These are phyloP conservation scores for Mythimna loreyi DNA, from an alignment of 2,888 invertebrate genomes.

Conservation along the genomic window DNA sequence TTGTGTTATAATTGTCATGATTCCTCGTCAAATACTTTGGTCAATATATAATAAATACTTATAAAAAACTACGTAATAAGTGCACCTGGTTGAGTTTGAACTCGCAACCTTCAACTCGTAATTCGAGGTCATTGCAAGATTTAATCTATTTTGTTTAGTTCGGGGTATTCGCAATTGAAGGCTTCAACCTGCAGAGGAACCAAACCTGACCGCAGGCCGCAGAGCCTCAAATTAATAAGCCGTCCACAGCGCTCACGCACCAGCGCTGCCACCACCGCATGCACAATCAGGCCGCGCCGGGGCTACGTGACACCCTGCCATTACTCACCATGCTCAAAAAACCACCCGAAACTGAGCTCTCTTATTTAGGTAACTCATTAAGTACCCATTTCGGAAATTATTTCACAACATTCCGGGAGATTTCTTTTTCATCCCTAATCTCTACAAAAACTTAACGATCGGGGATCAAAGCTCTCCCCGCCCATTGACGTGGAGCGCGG, in stretches of 20 bases:
- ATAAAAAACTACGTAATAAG: neutral
- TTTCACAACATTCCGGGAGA: constrained; percentile 62
- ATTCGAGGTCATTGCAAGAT: too few relatives aligned
- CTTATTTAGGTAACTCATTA: constrained; percentile 17
- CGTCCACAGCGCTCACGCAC: constrained; percentile 1
- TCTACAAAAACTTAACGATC: constrained; percentile 53
- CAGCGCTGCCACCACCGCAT: constrained; percentile 6
- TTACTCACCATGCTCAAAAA: constrained; percentile 47
- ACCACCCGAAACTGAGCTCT: constrained; percentile 3
- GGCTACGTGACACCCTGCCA: constrained; percentile 30
- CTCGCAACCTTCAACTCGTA: too few relatives aligned
- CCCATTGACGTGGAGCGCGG: constrained; percentile 27
- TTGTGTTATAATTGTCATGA: neutral
- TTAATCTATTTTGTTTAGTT: constrained; percentile 2
- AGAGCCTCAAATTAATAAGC: constrained; percentile 1
- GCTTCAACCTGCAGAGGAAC: neutral
- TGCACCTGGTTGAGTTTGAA: neutral
- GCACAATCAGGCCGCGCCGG: constrained; percentile 11
- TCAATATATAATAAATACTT: neutral
- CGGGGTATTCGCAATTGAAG: neutral
- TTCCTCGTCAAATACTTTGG: neutral
- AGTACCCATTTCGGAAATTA: constrained; percentile 34
- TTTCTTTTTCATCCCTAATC: constrained; percentile 49
- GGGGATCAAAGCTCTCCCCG: constrained; percentile 44
- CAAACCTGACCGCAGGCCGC: constrained; percentile 31